Evolutionary conservation across 1,140 invertebrate genomes (phyloP), one percentile per base, ranked within the genome.

Genomic region (Achatina immaculata): DNA sequence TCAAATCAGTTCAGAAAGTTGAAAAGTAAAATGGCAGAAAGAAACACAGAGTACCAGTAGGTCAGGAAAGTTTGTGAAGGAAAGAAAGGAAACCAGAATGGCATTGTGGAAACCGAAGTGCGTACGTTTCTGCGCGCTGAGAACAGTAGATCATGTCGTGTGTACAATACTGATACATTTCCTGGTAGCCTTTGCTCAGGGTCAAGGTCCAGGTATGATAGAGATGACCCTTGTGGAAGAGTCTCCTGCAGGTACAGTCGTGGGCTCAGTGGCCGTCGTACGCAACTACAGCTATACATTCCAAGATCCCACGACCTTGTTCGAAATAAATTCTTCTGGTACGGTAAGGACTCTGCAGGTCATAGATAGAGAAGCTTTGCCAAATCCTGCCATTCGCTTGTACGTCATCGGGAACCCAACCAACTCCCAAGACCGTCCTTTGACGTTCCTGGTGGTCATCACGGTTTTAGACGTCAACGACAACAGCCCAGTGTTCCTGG

Each of bases 401-500:
- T 82, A 84, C 43, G 79, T 85, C 28, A 24, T 81, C 16, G 85
- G 83, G n/a, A 75, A 76, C 9, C 77, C 62, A 28, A 34, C 9
- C 9, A 68, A 83, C 34, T 58, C 72, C 31, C n/a, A 65, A 21
- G 69, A 78, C 66, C 34, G 43, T 0, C 76, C 76, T 28, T 51
- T 80, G 78, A 85, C 85, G 2, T 83, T 90, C 42, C 86, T 87
- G 69, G 82, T 90, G 14, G 66, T 79, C 51, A 82, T 90, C 9
- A 73, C 86, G 55, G 82, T 90, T 36, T 58, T 86, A 0, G 97
- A 98, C 89, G 96, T 95, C 14, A 99, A 99, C 89, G 97, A 98
- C 93, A 98, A 98, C 90, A 94, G 95, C 7, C 97, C 97, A 0
- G 92, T 94, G 19, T 98, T 98, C 91, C 28, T n/a, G 3, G 0